phyloP scores from a whole-genome alignment of 1,140 invertebrate species.

The Liolophura sinensis region DNA sequence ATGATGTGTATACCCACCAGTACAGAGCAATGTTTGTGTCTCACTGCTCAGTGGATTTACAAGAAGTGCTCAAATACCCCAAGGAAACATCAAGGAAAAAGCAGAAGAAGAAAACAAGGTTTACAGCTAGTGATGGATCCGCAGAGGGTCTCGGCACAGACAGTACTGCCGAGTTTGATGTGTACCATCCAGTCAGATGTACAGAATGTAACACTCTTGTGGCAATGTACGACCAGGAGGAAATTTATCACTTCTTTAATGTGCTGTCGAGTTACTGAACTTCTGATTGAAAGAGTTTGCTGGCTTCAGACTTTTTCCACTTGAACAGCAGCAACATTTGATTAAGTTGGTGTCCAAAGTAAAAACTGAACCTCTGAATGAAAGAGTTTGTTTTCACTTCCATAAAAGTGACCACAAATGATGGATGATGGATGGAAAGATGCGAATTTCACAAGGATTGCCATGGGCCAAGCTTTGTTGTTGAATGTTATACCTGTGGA shows the following conservation, averaged over 20 bases:
- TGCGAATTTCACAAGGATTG: no score
- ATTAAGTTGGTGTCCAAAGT: no score
- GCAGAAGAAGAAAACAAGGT: slow-evolving; percentile 29
- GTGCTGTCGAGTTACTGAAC: slow-evolving; percentile 63
- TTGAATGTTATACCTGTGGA: no score
- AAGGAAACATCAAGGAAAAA: slow-evolving; percentile 34
- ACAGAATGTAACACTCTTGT: slow-evolving; percentile 66
- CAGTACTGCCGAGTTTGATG: slow-evolving; percentile 37
- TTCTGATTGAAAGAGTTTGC: no score
- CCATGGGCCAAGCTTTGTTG: no score
- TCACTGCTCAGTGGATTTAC: slow-evolving; percentile 64
- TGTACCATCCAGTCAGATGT: slow-evolving; percentile 66
- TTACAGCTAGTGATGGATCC: not conserved
- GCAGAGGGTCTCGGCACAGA: slow-evolving; percentile 3
- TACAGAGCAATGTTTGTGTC: slow-evolving; percentile 72
- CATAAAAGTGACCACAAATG: no score
- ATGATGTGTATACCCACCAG: slow-evolving; percentile 65
- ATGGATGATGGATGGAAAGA: no score
- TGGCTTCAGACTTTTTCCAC: no score
- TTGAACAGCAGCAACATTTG: no score
- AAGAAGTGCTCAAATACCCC: slow-evolving; percentile 59
- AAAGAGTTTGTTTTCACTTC: no score
- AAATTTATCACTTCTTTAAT: slow-evolving; percentile 73
- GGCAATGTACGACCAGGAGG: slow-evolving; percentile 66
- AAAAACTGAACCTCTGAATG: no score